Conservation (phyloP, 35 echinoderm and acorn worm genomes). For the Eucidaris tribuloides region DNA sequence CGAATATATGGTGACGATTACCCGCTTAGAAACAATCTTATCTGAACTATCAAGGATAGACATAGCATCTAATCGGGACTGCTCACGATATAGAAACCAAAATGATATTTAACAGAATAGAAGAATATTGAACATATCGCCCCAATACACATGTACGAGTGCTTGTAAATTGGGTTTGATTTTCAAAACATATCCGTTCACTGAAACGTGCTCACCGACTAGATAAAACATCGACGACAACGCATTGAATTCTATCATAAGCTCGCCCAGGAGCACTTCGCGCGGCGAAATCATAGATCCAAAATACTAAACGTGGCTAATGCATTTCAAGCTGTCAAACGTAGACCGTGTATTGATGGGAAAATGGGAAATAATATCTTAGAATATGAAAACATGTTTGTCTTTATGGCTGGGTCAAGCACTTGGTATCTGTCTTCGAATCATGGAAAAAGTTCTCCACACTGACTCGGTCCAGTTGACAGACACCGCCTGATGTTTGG, state of each 20-base stretch:
- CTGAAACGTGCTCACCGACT: neutral
- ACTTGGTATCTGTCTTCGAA: no score
- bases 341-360: no score
- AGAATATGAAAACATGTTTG: no score
- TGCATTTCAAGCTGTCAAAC: no score
- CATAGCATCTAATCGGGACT: neutral
- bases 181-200: neutral
- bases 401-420: no score
- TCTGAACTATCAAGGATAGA: neutral
- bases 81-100: neutral
- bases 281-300: neutral
- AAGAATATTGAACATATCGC: neutral
- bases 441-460: no score
- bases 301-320: no score
- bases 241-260: conserved; percentile 5
- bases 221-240: neutral
- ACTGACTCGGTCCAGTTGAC: no score
- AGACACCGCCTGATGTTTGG: no score
- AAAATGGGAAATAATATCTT: no score
- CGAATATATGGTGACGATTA: no score
- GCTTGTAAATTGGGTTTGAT: neutral
- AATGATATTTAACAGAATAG: neutral
- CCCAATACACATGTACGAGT: neutral
- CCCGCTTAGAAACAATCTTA: no score
- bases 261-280: conserved; percentile 17